A percentile compares a stretch with the other conserved stretches of the same genome.
Conservation (phyloP, 2,888 invertebrate species). For the Drosophila meridionalis region DNA sequence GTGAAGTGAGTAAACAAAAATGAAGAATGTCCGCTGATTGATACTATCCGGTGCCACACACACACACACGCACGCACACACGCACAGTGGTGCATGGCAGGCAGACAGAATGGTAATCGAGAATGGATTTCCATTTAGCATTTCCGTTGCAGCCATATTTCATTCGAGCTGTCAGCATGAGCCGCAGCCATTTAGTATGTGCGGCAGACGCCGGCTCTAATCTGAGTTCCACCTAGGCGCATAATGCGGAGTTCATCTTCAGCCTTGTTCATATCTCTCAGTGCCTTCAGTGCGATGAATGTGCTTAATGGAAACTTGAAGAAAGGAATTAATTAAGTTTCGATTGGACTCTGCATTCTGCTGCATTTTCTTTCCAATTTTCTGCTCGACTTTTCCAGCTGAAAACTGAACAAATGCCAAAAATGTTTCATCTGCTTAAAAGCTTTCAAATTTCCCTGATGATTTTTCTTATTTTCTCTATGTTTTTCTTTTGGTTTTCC, state of each 20-base stretch:
- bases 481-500: conserved; percentile 19
- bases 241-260: background rate
- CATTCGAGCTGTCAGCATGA: conserved; percentile 50
- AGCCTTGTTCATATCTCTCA: background rate
- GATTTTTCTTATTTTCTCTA: conserved; percentile 25
- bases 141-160: conserved; percentile 77
- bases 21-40: conserved; percentile 79
- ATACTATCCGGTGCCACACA: conserved; percentile 70
- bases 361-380: background rate
- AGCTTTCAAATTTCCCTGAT: conserved; percentile 66
- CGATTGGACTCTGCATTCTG: background rate
- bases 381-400: background rate
- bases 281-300: background rate
- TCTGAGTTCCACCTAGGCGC: conserved; percentile 14
- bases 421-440: conserved; percentile 75
- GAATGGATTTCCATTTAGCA: conserved; percentile 67
- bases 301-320: background rate
- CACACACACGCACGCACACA: conserved; percentile 10
- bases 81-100: background rate
- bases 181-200: conserved; percentile 24
- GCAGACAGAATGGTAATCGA: conserved; percentile 44
- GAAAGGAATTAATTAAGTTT: background rate
- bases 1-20: conserved; percentile 76
- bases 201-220: conserved; percentile 4
- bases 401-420: conserved; percentile 36